Base-by-base conservation (phyloP, 2,888 invertebrate species). In the Andricus curvator region DNA sequence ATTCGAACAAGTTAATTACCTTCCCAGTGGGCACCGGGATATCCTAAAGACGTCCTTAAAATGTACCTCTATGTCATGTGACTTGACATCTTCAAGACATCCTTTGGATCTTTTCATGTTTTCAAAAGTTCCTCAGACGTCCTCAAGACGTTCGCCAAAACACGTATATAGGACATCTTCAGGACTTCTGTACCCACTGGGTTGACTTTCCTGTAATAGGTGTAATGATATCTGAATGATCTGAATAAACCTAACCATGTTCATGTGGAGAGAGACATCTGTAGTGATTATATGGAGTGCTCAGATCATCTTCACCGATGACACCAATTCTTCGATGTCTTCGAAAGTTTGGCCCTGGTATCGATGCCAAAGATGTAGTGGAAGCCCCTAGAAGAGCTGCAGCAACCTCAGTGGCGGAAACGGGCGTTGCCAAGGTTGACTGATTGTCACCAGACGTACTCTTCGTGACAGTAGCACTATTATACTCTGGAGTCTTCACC, bases 211-310 rank as follows among this genome's bases (percentile, higher is more conserved):
- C 15, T 15, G 4, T 44, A 2, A 44, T 4, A 44, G 4, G 15
- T 44, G 13, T 15, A 15, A 15, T 44, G 15, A 15, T 15, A 44
- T 1, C 15, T 44, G 9, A n/a, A 56, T n/a, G 2, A 9, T 2
- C 9, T n/a, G 11, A n/a, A 78, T 41, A 62, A 65, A 29, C 80
- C 86, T 88, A 83, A 90, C 91, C 90, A 84, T 94, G 93, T 86
- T 95, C 95, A 84, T 95, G 95, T 11, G 95, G 95, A 88, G 95
- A 95, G 33, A 95, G 93, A 89, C 95, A 96, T 91, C 96, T 95
- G 92, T 96, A 96, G 85, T 96, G 96, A 89, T 96, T 95, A 91
- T 96, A 97, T 4, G 96, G 96, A 0, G 95, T 95, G 90, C 96
- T 96, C 70, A 96, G 93, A 88, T 96, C 96, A 86, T 94, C 94